Percentiles rank a stretch among this genome's conserved stretches.
phyloP scores from a whole-genome alignment of 2,888 invertebrate genomes.

The Nemoura dubitans region DNA sequence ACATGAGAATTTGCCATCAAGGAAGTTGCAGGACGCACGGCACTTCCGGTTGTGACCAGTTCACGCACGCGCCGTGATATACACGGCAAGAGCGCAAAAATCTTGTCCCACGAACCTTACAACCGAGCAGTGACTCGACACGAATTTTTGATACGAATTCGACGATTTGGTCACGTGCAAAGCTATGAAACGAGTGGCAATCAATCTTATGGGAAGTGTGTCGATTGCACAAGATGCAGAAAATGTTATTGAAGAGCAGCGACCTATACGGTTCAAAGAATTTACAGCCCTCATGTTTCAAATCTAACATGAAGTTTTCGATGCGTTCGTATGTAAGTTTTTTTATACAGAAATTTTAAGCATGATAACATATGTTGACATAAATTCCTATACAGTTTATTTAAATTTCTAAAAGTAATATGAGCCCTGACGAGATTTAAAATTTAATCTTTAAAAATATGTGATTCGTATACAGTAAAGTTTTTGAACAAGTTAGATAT shows the following conservation, averaged over 20 bases:
- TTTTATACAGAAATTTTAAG: no score
- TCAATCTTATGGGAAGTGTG: not conserved
- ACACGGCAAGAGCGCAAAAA: not conserved
- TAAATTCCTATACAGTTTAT: no score
- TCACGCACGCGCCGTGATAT: not conserved
- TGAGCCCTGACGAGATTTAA: not conserved
- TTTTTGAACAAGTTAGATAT: not conserved
- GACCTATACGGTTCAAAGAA: not conserved
- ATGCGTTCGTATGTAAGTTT: not conserved
- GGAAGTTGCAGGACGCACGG: conserved; percentile 35
- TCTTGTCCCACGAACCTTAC: not conserved
- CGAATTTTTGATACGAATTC: not conserved
- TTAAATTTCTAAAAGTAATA: no score
- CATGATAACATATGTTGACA: no score
- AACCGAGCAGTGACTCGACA: not conserved
- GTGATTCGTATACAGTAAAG: not conserved
- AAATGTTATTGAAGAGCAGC: not conserved
- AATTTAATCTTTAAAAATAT: not conserved
- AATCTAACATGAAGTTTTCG: not conserved
- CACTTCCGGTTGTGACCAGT: conserved; percentile 14
- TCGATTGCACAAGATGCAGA: not conserved
- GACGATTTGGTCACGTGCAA: not conserved
- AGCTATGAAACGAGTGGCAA: not conserved
- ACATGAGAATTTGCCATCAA: conserved; percentile 46
- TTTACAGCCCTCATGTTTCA: not conserved